Base-by-base conservation (phyloP, 2,113 vertebrate genomes). In the Catagonus wagneri region DNA sequence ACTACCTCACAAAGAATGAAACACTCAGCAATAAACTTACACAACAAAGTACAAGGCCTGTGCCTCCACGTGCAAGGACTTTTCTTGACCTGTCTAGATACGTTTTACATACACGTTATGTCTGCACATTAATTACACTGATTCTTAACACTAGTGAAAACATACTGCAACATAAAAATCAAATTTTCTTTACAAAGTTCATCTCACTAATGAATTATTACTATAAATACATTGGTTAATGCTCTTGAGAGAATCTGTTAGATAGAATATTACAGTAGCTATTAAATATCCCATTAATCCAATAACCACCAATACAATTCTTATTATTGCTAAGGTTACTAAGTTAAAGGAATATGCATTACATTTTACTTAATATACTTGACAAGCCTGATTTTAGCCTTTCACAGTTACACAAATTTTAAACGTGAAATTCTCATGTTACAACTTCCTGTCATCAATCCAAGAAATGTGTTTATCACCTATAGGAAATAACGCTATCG, bases 121-220 rank as follows among this genome's bases (percentile, higher is more conserved):
- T 12, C 60, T 61, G 39, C 16, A 34, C 29, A 50, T 68, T 44
- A 95, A 88, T 56, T 75, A 50, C 50, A 66, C 10, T 75, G 52
- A 85, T 50, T 9, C 36, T 69, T 44, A 44, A 44, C 44, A 44
- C 44, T 4, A 6, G 44, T 44, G 44, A 44, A 44, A 44, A 44
- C 8, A 60, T 2, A 66, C 81, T 60, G 66, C 5, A 86, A 95
- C 86, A 66, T 39, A 80, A 78, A 87, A 69, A 83, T 65, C 22
- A 80, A 87, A 75, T 60, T 75, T 85, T 90, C 58, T 29, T 86
- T 34, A 27, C n/a, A 60, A 90, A 90, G n/a, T 93, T 80, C 34
- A 89, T 72, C 79, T 89, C 15, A 81, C 50, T 83, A 61, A 76
- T 83, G 54, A 95, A 83, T 60, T 76, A 63, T 39, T 66, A 83